phyloP scores from a whole-genome alignment of 2,113 vertebrate species.

The Oryctolagus cuniculus region mOryCun1.1 NC_091449.1:23919001-23919500 shows the following conservation, averaged over 20 bases:
- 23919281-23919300: not conserved
- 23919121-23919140: not conserved
- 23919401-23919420: not conserved
- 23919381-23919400: not conserved
- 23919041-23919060: not conserved
- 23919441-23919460: not conserved
- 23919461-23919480: not conserved
- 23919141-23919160: not conserved
- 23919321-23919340: not conserved
- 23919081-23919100: not conserved
- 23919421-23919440: not conserved
- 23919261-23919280: not conserved
- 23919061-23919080: not conserved
- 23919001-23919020: not conserved
- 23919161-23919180: slow-evolving; percentile 7
- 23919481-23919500: accelerated
- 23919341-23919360: not conserved
- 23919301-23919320: not conserved
- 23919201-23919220: not conserved
- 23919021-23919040: not conserved
- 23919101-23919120: not conserved
- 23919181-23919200: not conserved
- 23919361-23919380: not conserved
- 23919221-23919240: not conserved
- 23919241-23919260: not conserved